Base-by-base conservation (phyloP, 2,797 vertebrate species). In the Rhinophrynus dorsalis region DNA sequence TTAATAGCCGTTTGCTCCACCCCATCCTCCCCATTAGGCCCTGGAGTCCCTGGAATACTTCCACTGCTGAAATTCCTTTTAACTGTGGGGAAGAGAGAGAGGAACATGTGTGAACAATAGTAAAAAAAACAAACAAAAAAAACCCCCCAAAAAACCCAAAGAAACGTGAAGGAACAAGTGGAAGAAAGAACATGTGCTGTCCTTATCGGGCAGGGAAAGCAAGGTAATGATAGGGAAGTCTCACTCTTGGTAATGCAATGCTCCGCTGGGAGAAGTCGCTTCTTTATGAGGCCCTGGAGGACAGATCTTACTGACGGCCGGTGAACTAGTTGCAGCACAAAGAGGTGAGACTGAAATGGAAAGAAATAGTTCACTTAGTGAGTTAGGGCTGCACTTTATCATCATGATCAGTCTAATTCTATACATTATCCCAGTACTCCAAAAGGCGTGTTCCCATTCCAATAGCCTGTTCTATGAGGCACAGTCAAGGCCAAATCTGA, bases 1-100 rank as follows among this genome's bases (percentile, higher is more conserved):
- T 97, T 98, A 77, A 98, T 98, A 13, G 95, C 96, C 0, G 96
- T 98, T 84, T 98, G 96, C 74, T 98, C 96, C 32, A 98, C 96
- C 0, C 96, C 96, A 0, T 98, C 96, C 83, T 98, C 96, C 0
- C 96, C 96, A 0, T 96, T 97, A 65, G 95, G 91, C 0, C 95
- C 95, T 0, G 95, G 92, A 0, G 94, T 96, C 26, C 96, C 96
- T 0, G 96, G 95, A 75, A 98, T 94, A 8, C 94, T 95, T 17
- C 96, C 95, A 0, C 94, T 96, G 78, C 92, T 96, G 86, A 98
- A 98, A 74, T 97, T 97, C 35, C 95, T 91, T 81, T 98, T 98
- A 68, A 98, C 96, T 98, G n/a, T n/a, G 81, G 12, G 2, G 42
- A 1, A 50, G 5, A 75, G 27, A 74, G 15, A 47, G 59, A 54